phyloP scores from a whole-genome alignment of 92 coral and sea anemone genomes.

The Epizoanthus scotinus region DNA sequence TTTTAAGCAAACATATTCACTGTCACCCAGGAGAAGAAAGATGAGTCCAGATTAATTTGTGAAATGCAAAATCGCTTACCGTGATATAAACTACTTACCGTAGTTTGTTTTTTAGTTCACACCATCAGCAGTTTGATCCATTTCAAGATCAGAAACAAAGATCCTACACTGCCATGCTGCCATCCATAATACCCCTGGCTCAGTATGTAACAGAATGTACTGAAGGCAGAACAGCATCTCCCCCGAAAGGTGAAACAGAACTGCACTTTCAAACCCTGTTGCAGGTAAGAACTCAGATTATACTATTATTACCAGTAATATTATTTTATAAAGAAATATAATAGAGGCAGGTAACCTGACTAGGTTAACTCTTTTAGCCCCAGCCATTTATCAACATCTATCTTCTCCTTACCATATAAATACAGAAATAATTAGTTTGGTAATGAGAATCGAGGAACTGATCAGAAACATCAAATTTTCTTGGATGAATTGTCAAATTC shows the following conservation, averaged over 20 bases:
- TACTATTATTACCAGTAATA: too few species aligned
- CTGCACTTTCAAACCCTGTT: slow-evolving; percentile 73
- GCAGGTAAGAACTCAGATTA: slow-evolving; percentile 63
- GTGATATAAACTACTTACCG: background rate
- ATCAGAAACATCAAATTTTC: too few species aligned
- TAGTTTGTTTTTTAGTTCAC: slow-evolving; percentile 55
- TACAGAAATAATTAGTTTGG: too few species aligned
- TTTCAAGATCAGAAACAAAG: slow-evolving; percentile 81
- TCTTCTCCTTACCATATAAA: too few species aligned
- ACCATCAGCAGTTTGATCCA: slow-evolving; percentile 89
- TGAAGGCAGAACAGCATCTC: slow-evolving; percentile 35
- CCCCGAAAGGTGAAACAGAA: slow-evolving; percentile 36
- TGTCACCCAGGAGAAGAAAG: too few species aligned
- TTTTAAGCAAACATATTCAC: too few species aligned
- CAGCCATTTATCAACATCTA: too few species aligned
- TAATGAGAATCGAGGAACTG: too few species aligned
- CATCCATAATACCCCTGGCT: slow-evolving; percentile 76
- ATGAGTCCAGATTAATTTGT: background rate
- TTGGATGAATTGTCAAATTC: too few species aligned
- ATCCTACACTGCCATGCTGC: slow-evolving; percentile 69
- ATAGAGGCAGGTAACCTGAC: too few species aligned
- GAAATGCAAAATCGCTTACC: background rate
- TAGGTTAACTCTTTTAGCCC: too few species aligned
- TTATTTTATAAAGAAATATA: too few species aligned
- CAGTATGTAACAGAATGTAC: slow-evolving; percentile 58